These are phyloP conservation scores for Trochalopteron elliotii DNA, from an alignment of 2,113 vertebrate species.

Conservation along the genomic window DNA sequence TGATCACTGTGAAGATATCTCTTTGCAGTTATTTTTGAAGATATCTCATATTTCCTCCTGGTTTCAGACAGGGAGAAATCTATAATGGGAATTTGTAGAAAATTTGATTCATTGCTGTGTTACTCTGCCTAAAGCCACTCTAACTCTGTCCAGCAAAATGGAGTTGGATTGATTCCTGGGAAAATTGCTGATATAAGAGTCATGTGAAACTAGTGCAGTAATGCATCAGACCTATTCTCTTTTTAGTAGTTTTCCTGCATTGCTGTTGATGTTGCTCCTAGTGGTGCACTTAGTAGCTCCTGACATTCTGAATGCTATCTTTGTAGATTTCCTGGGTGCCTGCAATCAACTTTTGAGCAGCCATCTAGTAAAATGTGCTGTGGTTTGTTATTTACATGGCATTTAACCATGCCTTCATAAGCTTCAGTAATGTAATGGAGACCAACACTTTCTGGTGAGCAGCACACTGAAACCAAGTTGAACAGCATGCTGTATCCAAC, in stretches of 20 bases:
- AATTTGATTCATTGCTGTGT: neutral
- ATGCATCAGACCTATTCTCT: neutral
- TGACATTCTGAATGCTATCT: neutral
- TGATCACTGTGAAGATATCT: neutral
- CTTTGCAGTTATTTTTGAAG: neutral
- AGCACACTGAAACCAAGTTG: neutral
- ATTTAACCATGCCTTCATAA: neutral
- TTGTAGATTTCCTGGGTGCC: neutral
- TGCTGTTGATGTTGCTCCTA: neutral
- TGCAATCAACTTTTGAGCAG: neutral
- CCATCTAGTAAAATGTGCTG: neutral
- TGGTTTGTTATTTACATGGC: neutral
- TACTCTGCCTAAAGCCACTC: neutral
- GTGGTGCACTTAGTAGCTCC: neutral
- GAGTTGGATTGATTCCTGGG: neutral
- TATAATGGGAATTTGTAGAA: neutral
- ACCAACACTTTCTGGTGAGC: neutral
- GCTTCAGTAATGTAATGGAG: neutral
- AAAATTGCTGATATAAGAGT: neutral
- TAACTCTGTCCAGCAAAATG: neutral
- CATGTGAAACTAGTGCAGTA: neutral
- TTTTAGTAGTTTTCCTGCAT: neutral
- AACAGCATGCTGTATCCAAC: neutral
- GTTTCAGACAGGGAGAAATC: neutral
- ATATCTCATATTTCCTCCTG: neutral